Conservation (phyloP, 2,888 invertebrate genomes). For the Drosophila phalerata region DNA sequence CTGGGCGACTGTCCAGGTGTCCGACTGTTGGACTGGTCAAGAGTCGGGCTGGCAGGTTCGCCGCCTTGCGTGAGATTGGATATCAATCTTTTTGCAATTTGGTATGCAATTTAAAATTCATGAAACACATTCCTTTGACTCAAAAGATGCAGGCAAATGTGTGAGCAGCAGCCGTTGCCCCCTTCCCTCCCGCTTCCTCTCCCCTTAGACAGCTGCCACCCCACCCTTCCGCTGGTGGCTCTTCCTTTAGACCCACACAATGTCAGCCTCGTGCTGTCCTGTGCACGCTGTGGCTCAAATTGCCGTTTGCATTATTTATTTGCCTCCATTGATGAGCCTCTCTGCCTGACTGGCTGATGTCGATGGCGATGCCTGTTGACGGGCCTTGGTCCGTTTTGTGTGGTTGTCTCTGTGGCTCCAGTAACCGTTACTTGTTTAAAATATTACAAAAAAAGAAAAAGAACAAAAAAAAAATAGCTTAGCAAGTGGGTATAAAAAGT, state of each 20-base stretch:
- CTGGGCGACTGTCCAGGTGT: constrained; percentile 8
- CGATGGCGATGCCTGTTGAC: constrained; percentile 47
- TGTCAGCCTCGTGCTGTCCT: constrained; percentile 14
- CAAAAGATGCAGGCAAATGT: constrained; percentile 81
- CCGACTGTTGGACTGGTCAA: constrained; percentile 10
- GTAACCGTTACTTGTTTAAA: constrained; percentile 78
- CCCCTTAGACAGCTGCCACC: constrained; percentile 3
- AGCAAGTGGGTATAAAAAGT: constrained; percentile 29
- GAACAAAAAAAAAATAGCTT: background rate
- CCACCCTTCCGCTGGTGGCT: background rate
- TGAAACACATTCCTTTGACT: constrained; percentile 83
- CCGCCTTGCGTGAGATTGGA: constrained; percentile 83
- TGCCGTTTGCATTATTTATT: constrained; percentile 83
- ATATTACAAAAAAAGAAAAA: constrained; percentile 60
- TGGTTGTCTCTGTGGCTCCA: constrained; percentile 30
- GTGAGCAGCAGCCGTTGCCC: constrained; percentile 38
- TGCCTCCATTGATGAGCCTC: constrained; percentile 76
- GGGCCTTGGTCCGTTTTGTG: constrained; percentile 32
- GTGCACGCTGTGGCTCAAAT: constrained; percentile 61
- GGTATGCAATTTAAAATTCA: constrained; percentile 84
- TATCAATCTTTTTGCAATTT: constrained; percentile 84
- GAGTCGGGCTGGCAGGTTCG: constrained; percentile 33
- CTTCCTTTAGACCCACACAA: constrained; percentile 18
- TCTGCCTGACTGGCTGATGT: constrained; percentile 22
- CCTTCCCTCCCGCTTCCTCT: background rate